Evolutionary conservation across 2,113 vertebrate genomes (phyloP), one percentile per base, ranked within the genome.

Genomic region (Patagioenas fasciata): DNA sequence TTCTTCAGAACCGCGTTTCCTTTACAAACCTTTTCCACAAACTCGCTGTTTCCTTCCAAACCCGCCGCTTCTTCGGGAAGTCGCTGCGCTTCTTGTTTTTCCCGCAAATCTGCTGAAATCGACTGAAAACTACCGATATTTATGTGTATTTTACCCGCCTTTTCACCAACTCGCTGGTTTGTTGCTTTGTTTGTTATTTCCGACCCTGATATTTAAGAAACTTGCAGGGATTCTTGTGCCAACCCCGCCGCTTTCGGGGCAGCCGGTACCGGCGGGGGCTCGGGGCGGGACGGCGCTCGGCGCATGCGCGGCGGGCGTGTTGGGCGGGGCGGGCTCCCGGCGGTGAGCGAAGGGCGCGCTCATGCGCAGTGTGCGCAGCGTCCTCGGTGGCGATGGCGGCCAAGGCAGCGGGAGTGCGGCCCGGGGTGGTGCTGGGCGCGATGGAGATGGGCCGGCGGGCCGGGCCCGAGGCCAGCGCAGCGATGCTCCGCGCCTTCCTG

Each of bases 361-460:
- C 90, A 40, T 18, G 87, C 79, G 79, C 44, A 5, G 47, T 26
- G 40, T 42, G 15, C 42, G 42, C 42, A 42, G 40, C 14, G 40
- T 44, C 44, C 44, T 12, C 20, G 6, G n/a, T 21, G 61, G 60
- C 28, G 9, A 20, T 13, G 61, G 48, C 29, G 3, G 48, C 58
- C 7, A 21, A 14, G 38, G 48, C 77, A 62, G 48, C 34, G 5
- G 56, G 50, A 0, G 65, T 10, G 1, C 79, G 93, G n/a, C 99
- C 99, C 0, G 96, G 92, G 1, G 97, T 98, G 10, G 92, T 99
- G 44, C 98, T 99, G 95, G 99, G 99, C 15, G 97, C 98, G 12
- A 99, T 99, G 99, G 98, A 98, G 89, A 98, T 99, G 83, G 99
- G 99, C 5, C 98, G 98, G 3, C 98, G 98, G 11, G 98, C 98